Evolutionary conservation across 2,113 vertebrate genomes (phyloP).

Genomic region (Leucosticte australis): DNA sequence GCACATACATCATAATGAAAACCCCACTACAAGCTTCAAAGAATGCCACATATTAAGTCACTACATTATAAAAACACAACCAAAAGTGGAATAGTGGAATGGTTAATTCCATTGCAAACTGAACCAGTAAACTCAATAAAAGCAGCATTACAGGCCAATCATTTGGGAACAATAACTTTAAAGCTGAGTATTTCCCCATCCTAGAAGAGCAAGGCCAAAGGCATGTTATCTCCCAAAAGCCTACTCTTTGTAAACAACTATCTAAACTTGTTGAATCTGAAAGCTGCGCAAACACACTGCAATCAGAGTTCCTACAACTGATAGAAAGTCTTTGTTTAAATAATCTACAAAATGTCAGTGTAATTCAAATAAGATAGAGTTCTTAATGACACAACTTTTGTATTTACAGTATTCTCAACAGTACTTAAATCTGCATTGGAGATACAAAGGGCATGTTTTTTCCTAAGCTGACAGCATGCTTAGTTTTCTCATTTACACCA

Average conservation of each 20-base stretch:
- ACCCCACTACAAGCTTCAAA: not conserved
- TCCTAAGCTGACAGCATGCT: conserved; percentile 68
- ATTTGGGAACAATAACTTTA: conserved; percentile 43
- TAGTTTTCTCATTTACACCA: conserved; percentile 77
- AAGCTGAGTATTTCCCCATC: not conserved
- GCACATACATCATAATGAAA: not conserved
- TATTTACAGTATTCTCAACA: conserved; percentile 72
- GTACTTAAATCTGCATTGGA: conserved; percentile 62
- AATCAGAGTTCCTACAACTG: conserved; percentile 38
- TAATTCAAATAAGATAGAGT: conserved; percentile 64
- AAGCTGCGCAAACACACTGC: conserved; percentile 52
- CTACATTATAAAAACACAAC: not conserved
- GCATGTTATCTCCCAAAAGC: conserved; percentile 39
- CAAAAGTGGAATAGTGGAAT: not conserved
- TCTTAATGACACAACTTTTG: conserved; percentile 68
- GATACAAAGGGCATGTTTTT: conserved; percentile 55
- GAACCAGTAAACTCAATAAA: conserved; percentile 25
- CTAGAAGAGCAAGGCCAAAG: conserved; percentile 27
- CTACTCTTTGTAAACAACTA: conserved; percentile 46
- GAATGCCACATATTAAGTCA: not conserved
- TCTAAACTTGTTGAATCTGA: conserved; percentile 37
- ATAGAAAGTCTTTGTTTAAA: conserved; percentile 65
- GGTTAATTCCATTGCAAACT: conserved; percentile 35
- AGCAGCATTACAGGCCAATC: conserved; percentile 12
- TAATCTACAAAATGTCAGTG: conserved; percentile 62